A percentile compares a stretch with the other conserved stretches of the same genome.
phyloP scores from a whole-genome alignment of 2,113 vertebrate genomes.

The Grammomys dolichurus region DNA sequence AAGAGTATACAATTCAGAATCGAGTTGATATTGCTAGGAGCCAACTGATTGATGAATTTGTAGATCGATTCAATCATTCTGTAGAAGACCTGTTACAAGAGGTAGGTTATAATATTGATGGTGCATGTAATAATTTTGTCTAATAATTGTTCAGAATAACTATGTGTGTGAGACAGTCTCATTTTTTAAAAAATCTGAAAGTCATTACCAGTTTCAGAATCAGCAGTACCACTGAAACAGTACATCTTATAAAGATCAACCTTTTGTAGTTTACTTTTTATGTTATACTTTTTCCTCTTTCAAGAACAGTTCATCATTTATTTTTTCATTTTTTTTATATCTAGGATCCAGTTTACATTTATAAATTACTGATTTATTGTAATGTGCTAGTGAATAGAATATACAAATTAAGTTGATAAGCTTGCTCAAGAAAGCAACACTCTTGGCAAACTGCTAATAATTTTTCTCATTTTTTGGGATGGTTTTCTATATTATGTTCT shows the following conservation, averaged over 20 bases:
- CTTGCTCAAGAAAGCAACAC: slow-evolving; percentile 1
- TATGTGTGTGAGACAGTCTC: slow-evolving; percentile 33
- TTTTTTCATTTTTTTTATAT: slow-evolving; percentile 14
- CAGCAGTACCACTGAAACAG: background rate
- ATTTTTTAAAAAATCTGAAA: slow-evolving; percentile 56
- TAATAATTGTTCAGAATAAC: slow-evolving; percentile 50
- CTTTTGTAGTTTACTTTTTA: slow-evolving; percentile 37
- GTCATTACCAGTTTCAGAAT: background rate
- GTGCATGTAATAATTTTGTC: slow-evolving; percentile 29
- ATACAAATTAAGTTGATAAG: slow-evolving; percentile 20
- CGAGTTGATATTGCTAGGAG: slow-evolving; percentile 98
- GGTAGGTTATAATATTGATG: slow-evolving; percentile 86
- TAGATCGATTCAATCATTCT: slow-evolving; percentile 96
- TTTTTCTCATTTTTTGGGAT: slow-evolving; percentile 50
- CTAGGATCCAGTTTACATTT: slow-evolving; percentile 51
- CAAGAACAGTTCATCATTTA: slow-evolving; percentile 7
- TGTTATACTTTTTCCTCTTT: background rate
- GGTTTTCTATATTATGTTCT: background rate
- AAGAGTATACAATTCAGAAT: slow-evolving; percentile 99
- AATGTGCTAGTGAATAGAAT: background rate
- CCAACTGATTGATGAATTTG: slow-evolving; percentile 98
- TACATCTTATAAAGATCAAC: background rate
- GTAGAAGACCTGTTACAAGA: slow-evolving; percentile 98
- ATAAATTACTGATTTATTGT: slow-evolving; percentile 28
- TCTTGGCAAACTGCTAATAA: background rate